These are phyloP conservation scores for Bhutanitis thaidina DNA, from an alignment of 2,888 invertebrate genomes.

Conservation along the genomic window DNA sequence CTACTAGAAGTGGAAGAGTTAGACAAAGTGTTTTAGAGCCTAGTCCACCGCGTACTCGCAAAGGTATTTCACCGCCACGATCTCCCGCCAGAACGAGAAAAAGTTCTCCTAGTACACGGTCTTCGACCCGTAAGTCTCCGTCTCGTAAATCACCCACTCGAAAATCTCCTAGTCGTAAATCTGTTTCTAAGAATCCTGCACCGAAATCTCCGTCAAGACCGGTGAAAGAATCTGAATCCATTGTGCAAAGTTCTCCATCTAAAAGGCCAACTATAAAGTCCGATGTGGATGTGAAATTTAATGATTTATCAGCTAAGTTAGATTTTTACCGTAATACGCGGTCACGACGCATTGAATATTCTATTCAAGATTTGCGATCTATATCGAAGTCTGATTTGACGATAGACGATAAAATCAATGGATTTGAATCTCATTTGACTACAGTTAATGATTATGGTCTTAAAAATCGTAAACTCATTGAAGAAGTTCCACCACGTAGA, in stretches of 20 bases:
- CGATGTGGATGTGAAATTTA: conserved; percentile 37
- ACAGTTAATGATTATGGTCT: conserved; percentile 44
- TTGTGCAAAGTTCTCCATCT: conserved; percentile 40
- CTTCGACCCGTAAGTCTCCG: conserved; percentile 34
- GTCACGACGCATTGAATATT: conserved; percentile 56
- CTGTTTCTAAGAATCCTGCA: conserved; percentile 64
- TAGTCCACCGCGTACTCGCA: conserved; percentile 59
- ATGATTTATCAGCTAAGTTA: conserved; percentile 43
- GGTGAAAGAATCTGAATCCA: conserved; percentile 41
- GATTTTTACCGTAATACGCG: conserved; percentile 49
- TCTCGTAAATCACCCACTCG: conserved; percentile 74
- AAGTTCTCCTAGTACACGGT: conserved; percentile 55
- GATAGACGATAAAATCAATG: conserved; percentile 49
- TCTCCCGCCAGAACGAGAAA: conserved; percentile 68
- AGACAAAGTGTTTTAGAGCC: conserved; percentile 51
- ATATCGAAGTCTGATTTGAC: conserved; percentile 35
- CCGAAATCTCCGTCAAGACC: conserved; percentile 67
- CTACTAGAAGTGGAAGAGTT: conserved; percentile 64
- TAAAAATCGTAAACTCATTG: conserved; percentile 49
- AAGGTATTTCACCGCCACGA: conserved; percentile 61
- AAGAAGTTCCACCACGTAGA: conserved; percentile 55
- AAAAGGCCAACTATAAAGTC: conserved; percentile 52
- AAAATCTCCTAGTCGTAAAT: conserved; percentile 71
- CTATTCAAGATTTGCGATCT: conserved; percentile 50
- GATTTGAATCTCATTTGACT: conserved; percentile 37